A percentile compares a stretch with the other conserved stretches of the same genome.
Conservation (phyloP, 1,140 invertebrate genomes). For the Batillaria attramentaria region DNA sequence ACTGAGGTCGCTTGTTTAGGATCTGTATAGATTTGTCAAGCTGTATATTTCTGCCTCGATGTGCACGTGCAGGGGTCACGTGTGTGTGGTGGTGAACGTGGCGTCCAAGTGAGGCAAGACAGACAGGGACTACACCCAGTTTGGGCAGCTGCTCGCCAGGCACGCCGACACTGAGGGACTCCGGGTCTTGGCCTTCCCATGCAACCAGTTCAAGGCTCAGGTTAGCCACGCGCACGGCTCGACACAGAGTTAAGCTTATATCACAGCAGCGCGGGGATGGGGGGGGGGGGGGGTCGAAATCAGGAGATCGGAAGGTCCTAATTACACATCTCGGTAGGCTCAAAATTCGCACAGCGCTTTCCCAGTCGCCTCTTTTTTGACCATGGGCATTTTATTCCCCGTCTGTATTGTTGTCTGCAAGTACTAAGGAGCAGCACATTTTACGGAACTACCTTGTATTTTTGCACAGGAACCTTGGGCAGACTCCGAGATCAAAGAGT, state of each 20-base stretch:
- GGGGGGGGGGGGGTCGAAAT: neutral
- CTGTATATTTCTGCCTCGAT: too few species aligned
- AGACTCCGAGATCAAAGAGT: conserved; percentile 59
- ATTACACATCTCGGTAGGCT: neutral
- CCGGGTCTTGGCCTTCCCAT: conserved; percentile 64
- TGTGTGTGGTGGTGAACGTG: conserved; percentile 60
- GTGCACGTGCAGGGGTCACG: conserved; percentile 50
- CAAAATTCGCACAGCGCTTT: too few species aligned
- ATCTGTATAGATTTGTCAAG: too few species aligned
- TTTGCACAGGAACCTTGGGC: conserved; percentile 52
- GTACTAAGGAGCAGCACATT: neutral
- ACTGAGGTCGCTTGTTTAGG: too few species aligned
- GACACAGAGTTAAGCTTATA: neutral
- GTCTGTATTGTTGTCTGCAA: neutral
- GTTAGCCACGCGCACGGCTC: conserved; percentile 31
- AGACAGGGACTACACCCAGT: conserved; percentile 59
- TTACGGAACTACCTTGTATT: neutral
- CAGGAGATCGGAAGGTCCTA: neutral
- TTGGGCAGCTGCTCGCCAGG: conserved; percentile 54
- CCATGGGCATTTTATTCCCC: neutral
- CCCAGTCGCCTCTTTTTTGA: neutral
- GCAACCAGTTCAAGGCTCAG: conserved; percentile 66
- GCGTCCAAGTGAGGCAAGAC: conserved; percentile 64
- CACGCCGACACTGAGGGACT: conserved; percentile 54
- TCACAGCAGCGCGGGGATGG: neutral